phyloP scores from a whole-genome alignment of 2,888 invertebrate species.

The Penaeus monodon region DNA sequence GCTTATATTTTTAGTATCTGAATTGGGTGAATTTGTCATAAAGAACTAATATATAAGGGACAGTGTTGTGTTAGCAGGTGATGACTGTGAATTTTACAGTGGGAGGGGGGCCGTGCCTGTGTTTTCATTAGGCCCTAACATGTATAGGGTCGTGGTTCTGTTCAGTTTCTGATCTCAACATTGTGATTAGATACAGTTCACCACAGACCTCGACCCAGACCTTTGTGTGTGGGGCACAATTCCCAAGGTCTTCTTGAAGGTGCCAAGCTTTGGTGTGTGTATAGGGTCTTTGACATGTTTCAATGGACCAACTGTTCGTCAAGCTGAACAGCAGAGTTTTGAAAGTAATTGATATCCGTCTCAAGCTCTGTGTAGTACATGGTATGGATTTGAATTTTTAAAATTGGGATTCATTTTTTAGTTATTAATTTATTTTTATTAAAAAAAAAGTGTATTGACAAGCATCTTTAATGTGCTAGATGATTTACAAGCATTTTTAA shows the following conservation, averaged over 20 bases:
- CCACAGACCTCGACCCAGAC: not conserved
- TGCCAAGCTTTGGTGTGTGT: not conserved
- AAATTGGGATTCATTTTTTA: too few species aligned
- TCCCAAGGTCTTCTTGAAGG: constrained; percentile 40
- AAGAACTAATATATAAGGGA: not conserved
- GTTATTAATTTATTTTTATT: too few species aligned
- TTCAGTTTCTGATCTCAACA: not conserved
- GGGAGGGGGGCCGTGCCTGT: constrained; percentile 39
- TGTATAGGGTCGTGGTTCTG: constrained; percentile 14
- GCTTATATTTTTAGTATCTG: constrained; percentile 12
- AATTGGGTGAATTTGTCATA: constrained; percentile 15
- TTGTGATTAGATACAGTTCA: too few species aligned
- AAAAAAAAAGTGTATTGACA: too few species aligned
- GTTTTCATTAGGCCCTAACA: constrained; percentile 28
- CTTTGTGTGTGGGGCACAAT: constrained; percentile 30
- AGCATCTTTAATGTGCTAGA: too few species aligned
- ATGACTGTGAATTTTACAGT: constrained; percentile 33
- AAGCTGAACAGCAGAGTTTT: too few species aligned
- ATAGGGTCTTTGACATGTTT: too few species aligned
- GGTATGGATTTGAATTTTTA: too few species aligned
- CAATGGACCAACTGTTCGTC: too few species aligned
- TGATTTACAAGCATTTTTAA: too few species aligned
- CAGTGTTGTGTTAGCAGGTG: constrained; percentile 11
- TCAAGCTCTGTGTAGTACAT: too few species aligned
- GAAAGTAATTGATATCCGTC: too few species aligned